Conservation (phyloP, 2,113 vertebrate genomes). For the Azemiops feae region DNA sequence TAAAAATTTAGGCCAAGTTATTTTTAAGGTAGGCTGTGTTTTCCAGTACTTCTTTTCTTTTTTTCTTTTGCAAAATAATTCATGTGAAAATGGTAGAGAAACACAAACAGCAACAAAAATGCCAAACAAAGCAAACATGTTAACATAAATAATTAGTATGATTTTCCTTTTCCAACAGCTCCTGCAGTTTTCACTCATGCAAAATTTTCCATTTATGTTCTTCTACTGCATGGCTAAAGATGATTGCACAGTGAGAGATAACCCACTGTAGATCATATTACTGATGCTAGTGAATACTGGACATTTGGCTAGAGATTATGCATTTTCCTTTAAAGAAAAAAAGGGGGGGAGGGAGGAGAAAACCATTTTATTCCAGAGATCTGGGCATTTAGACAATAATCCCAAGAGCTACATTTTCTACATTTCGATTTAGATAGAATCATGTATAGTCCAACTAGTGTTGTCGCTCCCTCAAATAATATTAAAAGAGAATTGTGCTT, state of each 20-base stretch:
- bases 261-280: neutral
- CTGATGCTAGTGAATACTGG: constrained; percentile 24
- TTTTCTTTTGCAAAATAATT: neutral
- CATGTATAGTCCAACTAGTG: neutral
- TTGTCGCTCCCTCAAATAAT: constrained; percentile 4
- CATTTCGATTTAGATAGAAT: neutral
- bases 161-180: constrained; percentile 3
- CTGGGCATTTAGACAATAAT: constrained; percentile 9
- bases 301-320: neutral
- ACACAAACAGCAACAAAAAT: neutral
- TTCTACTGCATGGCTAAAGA: constrained; percentile 34
- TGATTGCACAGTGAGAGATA: neutral
- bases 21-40: neutral
- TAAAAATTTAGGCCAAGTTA: neutral
- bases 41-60: neutral
- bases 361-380: neutral
- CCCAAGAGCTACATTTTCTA: neutral
- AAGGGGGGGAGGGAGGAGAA: accelerated
- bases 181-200: neutral
- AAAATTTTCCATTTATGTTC: constrained; percentile 29
- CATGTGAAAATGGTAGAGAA: neutral
- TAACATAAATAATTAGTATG: constrained; percentile 32
- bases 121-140: constrained; percentile 42
- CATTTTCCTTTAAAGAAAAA: constrained; percentile 31
- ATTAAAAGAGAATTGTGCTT: constrained; percentile 17